Evolutionary conservation across 2,113 vertebrate species (phyloP), one percentile per base, ranked within the genome.

Genomic region (Hyla sarda): DNA sequence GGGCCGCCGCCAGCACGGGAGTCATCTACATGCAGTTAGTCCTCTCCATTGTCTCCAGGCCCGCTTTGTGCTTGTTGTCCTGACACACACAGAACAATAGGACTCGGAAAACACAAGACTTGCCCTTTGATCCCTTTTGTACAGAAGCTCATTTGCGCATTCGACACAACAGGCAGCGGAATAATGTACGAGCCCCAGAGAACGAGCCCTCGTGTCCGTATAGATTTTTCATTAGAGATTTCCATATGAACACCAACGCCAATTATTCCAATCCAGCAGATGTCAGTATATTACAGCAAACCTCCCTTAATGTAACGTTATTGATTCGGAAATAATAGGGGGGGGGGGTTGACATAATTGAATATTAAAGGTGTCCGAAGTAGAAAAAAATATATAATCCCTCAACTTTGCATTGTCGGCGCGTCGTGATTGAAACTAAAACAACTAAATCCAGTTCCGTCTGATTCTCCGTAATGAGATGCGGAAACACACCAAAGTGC

Each of bases 401-500:
- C 72, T 10, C 41, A 84, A 32, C 65, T 84, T 84, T 84, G 41
- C 72, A 65, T 77, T 48, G 72, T 84, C 65, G 37, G 83, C 83
- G 45, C 73, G 65, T 28, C 41, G 23, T 50, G 65, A 83, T 73
- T n/a, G 58, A 32, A 56, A 28, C 54, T 75, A 62, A 34, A 80
- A 75, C 50, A 84, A 84, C 34, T 25, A 84, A 62, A 75, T 76
- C 82, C 71, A 75, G 82, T 84, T 84, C 58, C 23, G 82, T 48
- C 73, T 76, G 56, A 84, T 77, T 48, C 48, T 13, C 23, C 65
- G 83, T 84, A 76, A 84, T 76, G 83, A 84, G 83, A 84, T 84
- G 83, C 83, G 48, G 83, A 77, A 84, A 84, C 83, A 84, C 83
- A 84, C 83, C 72, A 84, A 50, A 76, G 54, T 76, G 83, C 56